Evolutionary conservation across 2,888 invertebrate species (phyloP), one percentile per base, ranked within the genome.

Genomic region (Lacanobia oleracea): DNA sequence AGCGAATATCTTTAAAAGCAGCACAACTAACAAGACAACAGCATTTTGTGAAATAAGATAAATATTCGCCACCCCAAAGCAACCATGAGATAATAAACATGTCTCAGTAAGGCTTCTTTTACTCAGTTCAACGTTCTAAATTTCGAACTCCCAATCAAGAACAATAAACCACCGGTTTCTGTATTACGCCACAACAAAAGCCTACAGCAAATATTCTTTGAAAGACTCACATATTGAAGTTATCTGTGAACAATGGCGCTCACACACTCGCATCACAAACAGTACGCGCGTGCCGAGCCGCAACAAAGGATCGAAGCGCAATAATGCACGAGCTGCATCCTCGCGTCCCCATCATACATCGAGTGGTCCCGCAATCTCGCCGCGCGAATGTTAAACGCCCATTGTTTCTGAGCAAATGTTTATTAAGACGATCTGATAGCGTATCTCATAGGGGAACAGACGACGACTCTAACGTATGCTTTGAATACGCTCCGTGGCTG

Each of bases 401-500:
- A 93, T 95, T 95, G 95, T 95, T 93, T 94, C 91, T 92, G 86
- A 87, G 89, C 92, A 88, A 94, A 94, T 95, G 95, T 95, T 95
- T 95, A 95, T 94, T 95, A 95, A 95, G 95, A 94, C 93, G 92
- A 95, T 95, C 95, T 91, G 95, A 95, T 95, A 95, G 83, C 91
- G 88, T 93, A 93, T 94, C 93, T 91, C 92, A 88, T 93, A 91
- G 92, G 92, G 93, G 93, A 91, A 90, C 90, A 88, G 91, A 88
- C 92, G 91, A 85, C 91, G 89, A 91, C 91, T 91, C 93, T 91
- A 93, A 92, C 94, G 94, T 94, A 89, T 94, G 94, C 91, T 89
- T 89, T 93, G 90, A 94, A 94, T 94, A 89, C 90, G 79, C 84
- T 86, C 79, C 79, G 79, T 54, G 65, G 77, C 71, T 84, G 77